Evolutionary conservation across 2,888 invertebrate genomes (phyloP), one percentile per base, ranked within the genome.

Genomic region (Phengaris alcon): DNA sequence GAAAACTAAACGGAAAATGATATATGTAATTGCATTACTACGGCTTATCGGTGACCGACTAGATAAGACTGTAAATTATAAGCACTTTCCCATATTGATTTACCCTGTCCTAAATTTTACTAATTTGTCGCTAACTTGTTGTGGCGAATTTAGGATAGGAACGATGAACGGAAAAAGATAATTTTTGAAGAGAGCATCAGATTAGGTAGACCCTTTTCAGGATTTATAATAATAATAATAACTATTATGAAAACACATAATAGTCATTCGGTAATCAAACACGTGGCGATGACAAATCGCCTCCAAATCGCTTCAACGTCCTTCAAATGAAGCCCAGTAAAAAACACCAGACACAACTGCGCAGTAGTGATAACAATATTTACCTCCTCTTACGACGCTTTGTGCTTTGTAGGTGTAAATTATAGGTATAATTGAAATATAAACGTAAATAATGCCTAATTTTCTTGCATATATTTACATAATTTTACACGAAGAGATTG

Each of bases 241-340:
- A 35, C 1, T 35, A 59, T 59, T 59, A 59, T 59, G 59, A 59
- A 59, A 59, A 59, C 59, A 7, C 59, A 59, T 35, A 64, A 64
- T 64, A 64, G 64, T 64, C 35, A 64, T 35, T 12, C 64, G 52
- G 35, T 64, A 44, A 64, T 64, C 35, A 64, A 64, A 64, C 64
- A 64, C 72, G 72, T 72, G 52, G n/a, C 13, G 72, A 52, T 52
- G 15, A 52, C 51, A 72, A 72, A 64, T 5, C 64, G 35, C 35
- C 64, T 64, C 64, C 64, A 13, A 64, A 64, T 64, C 64, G 64
- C 15, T 64, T 6, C 2, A 10, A 44, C 64, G 64, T 64, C 64
- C 64, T 64, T 64, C 64, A 64, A 12, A 64, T 13, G 44, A 12
- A 64, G 6, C 35, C 64, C 35, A 44, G 64, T 35, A 64, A 64